phyloP scores from a whole-genome alignment of 2,113 vertebrate species.

The Pao palembangensis region DNA sequence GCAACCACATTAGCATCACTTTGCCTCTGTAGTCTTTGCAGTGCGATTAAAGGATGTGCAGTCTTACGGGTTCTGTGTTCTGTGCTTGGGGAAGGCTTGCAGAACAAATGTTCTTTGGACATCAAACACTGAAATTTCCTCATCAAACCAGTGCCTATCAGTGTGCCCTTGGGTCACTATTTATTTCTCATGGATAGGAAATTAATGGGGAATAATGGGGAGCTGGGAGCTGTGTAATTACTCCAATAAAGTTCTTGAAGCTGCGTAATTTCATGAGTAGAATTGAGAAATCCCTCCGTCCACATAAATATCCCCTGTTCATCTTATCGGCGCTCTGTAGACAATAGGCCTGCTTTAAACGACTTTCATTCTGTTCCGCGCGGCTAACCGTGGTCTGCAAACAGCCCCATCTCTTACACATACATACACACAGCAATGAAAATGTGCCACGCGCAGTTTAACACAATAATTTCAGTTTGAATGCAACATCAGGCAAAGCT shows the following conservation, averaged over 20 bases:
- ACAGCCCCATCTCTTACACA: conserved; percentile 1
- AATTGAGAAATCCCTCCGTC: conserved; percentile 16
- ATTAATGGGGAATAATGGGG: conserved; percentile 47
- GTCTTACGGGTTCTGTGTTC: conserved; percentile 23
- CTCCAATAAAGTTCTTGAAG: conserved; percentile 65
- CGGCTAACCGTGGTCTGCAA: conserved; percentile 3
- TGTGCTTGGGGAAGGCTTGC: conserved; percentile 40
- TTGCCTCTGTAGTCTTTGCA: conserved; percentile 23
- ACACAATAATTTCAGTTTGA: conserved; percentile 5
- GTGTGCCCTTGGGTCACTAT: conserved; percentile 37
- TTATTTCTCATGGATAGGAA: conserved; percentile 45
- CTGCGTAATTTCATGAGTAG: conserved; percentile 52
- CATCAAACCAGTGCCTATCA: conserved; percentile 49
- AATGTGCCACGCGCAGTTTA: conserved; percentile 4
- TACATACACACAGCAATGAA: conserved; percentile 6
- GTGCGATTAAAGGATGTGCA: conserved; percentile 37
- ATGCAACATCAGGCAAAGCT: not conserved
- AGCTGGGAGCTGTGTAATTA: conserved; percentile 59
- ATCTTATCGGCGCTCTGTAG: conserved; percentile 3
- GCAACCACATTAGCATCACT: conserved; percentile 43
- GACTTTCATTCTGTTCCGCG: conserved; percentile 28
- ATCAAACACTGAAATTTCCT: conserved; percentile 22
- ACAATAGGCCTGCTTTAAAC: conserved; percentile 25
- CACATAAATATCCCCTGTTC: conserved; percentile 34
- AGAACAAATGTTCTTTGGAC: conserved; percentile 26